A percentile compares a stretch with the other conserved stretches of the same genome.
Evolutionary conservation across 2,113 vertebrate species (phyloP).

Genomic region (Pycnonotus jocosus): DNA sequence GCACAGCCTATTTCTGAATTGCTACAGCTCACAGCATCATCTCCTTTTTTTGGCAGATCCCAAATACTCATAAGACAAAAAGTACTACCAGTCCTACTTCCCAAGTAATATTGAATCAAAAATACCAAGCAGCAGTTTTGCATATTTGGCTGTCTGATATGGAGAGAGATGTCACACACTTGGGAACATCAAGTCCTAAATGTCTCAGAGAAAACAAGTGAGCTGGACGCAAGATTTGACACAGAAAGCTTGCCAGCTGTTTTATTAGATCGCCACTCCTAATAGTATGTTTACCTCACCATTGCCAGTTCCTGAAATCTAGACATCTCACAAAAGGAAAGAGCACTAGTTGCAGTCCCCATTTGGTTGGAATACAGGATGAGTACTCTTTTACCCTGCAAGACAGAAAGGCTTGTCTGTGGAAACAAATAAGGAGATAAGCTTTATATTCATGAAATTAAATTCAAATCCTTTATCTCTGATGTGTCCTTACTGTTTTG

Average conservation of each 20-base stretch:
- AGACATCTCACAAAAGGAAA: not conserved
- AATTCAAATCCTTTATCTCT: conserved; percentile 30
- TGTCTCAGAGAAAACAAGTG: not conserved
- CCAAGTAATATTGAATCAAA: not conserved
- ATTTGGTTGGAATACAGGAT: not conserved
- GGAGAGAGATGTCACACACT: not conserved
- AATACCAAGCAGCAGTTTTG: not conserved
- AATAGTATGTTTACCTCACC: not conserved
- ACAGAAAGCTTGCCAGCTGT: not conserved
- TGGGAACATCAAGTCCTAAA: not conserved
- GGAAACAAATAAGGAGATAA: not conserved
- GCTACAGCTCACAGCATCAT: not conserved
- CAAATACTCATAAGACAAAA: not conserved
- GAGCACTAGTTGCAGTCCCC: not conserved
- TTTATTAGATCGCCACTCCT: not conserved
- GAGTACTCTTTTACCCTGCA: not conserved
- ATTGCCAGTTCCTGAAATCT: not conserved
- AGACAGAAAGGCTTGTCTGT: not conserved
- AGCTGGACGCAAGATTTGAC: not conserved
- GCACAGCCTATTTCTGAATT: not conserved
- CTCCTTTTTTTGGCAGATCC: not conserved
- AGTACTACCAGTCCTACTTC: not conserved
- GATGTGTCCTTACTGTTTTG: not conserved
- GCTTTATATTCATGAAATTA: not conserved
- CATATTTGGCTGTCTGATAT: not conserved